Conservation (phyloP, 2,888 invertebrate species). For the Ligdia adustata region DNA sequence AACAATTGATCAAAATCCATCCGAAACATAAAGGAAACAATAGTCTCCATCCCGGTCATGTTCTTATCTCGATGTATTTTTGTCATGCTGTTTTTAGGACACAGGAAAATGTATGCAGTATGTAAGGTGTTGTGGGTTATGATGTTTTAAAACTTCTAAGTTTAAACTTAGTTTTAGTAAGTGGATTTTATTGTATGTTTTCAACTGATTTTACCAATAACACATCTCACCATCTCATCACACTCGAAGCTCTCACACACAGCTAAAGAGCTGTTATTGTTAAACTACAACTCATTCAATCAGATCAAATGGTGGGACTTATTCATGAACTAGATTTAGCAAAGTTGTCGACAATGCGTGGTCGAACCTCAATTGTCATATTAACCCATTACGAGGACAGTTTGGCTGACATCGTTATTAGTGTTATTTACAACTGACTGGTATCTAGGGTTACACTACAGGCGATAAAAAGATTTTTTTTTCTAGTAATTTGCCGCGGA, state of each 20-base stretch:
- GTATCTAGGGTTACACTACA: slow-evolving; percentile 24
- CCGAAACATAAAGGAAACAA: slow-evolving; percentile 22
- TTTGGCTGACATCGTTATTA: slow-evolving; percentile 14
- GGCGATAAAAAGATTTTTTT: slow-evolving; percentile 23
- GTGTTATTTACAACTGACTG: slow-evolving; percentile 28
- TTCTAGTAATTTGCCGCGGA: too few relatives aligned
- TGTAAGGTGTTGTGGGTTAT: neutral
- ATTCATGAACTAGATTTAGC: too few relatives aligned
- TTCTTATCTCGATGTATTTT: slow-evolving; percentile 10
- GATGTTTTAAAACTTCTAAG: too few relatives aligned
- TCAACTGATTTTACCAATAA: too few relatives aligned
- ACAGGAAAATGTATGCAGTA: neutral
- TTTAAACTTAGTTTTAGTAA: too few relatives aligned
- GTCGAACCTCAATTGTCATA: slow-evolving; percentile 20
- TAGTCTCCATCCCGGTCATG: slow-evolving; percentile 12
- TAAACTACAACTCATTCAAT: too few relatives aligned
- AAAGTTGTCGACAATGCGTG: slow-evolving; percentile 13
- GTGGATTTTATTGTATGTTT: too few relatives aligned
- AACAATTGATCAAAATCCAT: slow-evolving; percentile 24
- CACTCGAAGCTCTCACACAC: too few relatives aligned
- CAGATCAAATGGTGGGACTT: too few relatives aligned
- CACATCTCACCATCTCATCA: too few relatives aligned
- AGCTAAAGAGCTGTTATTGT: too few relatives aligned
- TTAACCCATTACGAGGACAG: slow-evolving; percentile 32
- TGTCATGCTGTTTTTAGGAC: neutral